Evolutionary conservation across 2,888 invertebrate species (phyloP).

Genomic region (Lymantria monacha): DNA sequence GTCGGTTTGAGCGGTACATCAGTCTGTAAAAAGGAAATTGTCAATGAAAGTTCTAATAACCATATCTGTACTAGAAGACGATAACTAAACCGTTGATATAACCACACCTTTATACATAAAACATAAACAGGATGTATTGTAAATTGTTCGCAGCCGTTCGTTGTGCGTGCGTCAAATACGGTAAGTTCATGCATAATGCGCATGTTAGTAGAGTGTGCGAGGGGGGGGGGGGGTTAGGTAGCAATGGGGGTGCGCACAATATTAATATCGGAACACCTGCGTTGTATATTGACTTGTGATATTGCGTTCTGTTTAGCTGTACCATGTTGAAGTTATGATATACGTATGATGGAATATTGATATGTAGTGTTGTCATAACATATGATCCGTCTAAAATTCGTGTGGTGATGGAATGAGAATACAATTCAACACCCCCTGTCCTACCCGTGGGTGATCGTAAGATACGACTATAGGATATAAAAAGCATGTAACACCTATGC

Average conservation of each 20-base stretch:
- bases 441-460: too few relatives aligned
- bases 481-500: too few relatives aligned
- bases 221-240: slow-evolving; percentile 3
- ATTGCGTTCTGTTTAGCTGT: slow-evolving; percentile 11
- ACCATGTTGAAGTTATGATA: neutral
- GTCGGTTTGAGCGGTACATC: too few relatives aligned
- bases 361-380: neutral
- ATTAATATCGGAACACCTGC: slow-evolving; percentile 41
- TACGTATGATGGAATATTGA: neutral
- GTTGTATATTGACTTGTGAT: slow-evolving; percentile 31
- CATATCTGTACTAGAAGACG: too few relatives aligned
- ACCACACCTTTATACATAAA: slow-evolving; percentile 23
- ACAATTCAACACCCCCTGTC: neutral
- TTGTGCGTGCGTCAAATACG: slow-evolving; percentile 34
- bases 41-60: too few relatives aligned
- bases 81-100: slow-evolving; percentile 16
- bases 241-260: slow-evolving; percentile 20
- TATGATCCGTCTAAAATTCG: neutral
- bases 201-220: slow-evolving; percentile 29
- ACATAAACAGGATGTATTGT: slow-evolving; percentile 27
- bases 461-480: too few relatives aligned
- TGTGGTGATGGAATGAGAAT: neutral
- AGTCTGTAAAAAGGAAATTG: too few relatives aligned
- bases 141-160: slow-evolving; percentile 20
- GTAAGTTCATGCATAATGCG: slow-evolving; percentile 53